These are phyloP conservation scores for Dicentrarchus labrax DNA, from an alignment of 2,113 vertebrate species.

Conservation along the genomic window DNA sequence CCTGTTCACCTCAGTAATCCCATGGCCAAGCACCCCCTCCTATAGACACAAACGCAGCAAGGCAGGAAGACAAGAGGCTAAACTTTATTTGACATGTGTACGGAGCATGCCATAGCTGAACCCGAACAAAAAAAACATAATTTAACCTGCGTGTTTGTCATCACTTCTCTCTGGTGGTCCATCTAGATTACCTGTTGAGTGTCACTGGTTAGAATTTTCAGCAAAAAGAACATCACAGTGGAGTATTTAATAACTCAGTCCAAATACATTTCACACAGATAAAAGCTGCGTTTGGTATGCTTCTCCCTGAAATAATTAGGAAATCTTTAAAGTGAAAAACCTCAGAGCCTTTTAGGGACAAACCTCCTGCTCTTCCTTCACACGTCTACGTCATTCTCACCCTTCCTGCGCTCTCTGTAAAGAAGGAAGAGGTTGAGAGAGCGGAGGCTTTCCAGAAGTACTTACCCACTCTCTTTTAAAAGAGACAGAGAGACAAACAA, in stretches of 20 bases:
- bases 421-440: background rate
- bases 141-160: constrained; percentile 48
- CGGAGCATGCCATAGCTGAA: constrained; percentile 53
- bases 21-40: constrained; percentile 28
- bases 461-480: constrained; percentile 49
- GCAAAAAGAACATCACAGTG: background rate
- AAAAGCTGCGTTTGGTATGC: background rate
- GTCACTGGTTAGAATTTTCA: constrained; percentile 1
- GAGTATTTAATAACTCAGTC: constrained; percentile 1
- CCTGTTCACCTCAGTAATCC: constrained; percentile 66
- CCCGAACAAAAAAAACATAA: constrained; percentile 52
- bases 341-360: background rate
- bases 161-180: constrained; percentile 70
- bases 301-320: background rate
- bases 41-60: constrained; percentile 8
- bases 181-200: constrained; percentile 35
- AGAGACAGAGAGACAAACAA: constrained; percentile 62
- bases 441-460: constrained; percentile 31
- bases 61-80: constrained; percentile 54
- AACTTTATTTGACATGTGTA: constrained; percentile 70
- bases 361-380: constrained; percentile 8
- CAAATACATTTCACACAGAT: background rate
- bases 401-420: background rate
- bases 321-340: background rate
- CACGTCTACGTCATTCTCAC: background rate